Evolutionary conservation across 2,888 invertebrate genomes (phyloP), one percentile per base, ranked within the genome.

Genomic region (Tyria jacobaeae): DNA sequence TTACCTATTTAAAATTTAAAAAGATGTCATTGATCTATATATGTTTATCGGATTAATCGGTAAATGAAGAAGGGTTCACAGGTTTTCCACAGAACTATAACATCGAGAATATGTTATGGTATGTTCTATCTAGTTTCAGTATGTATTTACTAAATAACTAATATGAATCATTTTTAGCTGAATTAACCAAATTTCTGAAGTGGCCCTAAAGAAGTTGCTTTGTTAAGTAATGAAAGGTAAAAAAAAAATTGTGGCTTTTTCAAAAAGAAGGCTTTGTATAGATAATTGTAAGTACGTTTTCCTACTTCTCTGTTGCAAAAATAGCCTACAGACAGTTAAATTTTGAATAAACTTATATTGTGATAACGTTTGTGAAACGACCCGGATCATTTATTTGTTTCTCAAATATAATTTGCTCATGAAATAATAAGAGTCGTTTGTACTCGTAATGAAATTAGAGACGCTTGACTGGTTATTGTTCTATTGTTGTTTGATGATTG

Each of bases 381-480:
- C 41, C 41, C 41, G 6, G 41, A 17, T 41, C 41, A 17, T n/a
- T 41, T 41, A 41, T 41, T 48, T 48, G 48, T 48, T 48, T 14
- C 48, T 15, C 41, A 41, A 41, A n/a, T 17, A 5, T 15, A 41
- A 41, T 41, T 41, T 41, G 41, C 41, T 41, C 41, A 41, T 41
- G 17, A 17, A 41, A 10, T 41, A 41, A 41, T 41, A 41, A 41
- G n/a, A 17, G 25, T 25, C 41, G 41, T 41, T 9, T 41, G 9
- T 17, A 17, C 17, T 17, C 41, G 17, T 53, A 39, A 53, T 25
- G 6, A 25, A 39, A 9, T 21, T 15, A 9, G 37, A 25, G 39
- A 53, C 39, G 15, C 53, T 39, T 25, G 21, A 35, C 51, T 17
- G 15, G 14, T 53, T 53, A 39, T 39, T 39, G 53, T 53, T 39